A percentile compares a stretch with the other conserved stretches of the same genome.
phyloP scores from a whole-genome alignment of 2,113 vertebrate genomes.

The Echinops telfairi region DNA sequence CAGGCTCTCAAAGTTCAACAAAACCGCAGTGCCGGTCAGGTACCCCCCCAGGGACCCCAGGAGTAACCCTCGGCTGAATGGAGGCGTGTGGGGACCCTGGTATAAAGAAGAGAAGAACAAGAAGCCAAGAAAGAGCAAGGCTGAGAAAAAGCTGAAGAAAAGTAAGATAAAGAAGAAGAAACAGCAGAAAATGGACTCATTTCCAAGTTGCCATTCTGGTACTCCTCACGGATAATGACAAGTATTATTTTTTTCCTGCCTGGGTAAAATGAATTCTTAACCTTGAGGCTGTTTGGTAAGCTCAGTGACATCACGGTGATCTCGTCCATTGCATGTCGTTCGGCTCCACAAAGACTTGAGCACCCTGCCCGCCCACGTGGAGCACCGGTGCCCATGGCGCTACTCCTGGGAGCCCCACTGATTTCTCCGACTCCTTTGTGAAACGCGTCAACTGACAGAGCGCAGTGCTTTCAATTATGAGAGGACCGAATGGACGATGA shows the following conservation, averaged over 20 bases:
- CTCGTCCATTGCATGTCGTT: slow-evolving; percentile 33
- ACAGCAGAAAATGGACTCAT: slow-evolving; percentile 67
- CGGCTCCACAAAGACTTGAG: neutral
- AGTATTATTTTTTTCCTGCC: neutral
- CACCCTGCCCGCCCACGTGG: neutral
- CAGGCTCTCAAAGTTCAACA: slow-evolving; percentile 94
- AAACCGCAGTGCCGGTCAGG: slow-evolving; percentile 94
- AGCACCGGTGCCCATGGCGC: too few relatives aligned
- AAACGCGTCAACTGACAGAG: neutral
- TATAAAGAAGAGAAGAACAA: slow-evolving; percentile 91
- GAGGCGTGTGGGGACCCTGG: slow-evolving; percentile 98
- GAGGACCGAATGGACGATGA: neutral
- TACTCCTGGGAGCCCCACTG: too few relatives aligned
- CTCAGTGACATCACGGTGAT: slow-evolving; percentile 36
- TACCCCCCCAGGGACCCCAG: slow-evolving; percentile 96
- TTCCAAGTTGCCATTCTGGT: slow-evolving; percentile 69
- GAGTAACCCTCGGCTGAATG: slow-evolving; percentile 96
- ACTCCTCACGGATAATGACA: slow-evolving; percentile 68
- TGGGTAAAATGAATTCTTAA: neutral
- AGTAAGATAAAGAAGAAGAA: slow-evolving; percentile 87
- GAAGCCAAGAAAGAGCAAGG: slow-evolving; percentile 61
- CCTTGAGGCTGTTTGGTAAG: slow-evolving; percentile 23
- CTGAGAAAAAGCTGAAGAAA: slow-evolving; percentile 78
- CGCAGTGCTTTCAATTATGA: neutral
- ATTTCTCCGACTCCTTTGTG: neutral